Conservation (phyloP, 1,140 invertebrate genomes). For the Oedothorax gibbosus region DNA sequence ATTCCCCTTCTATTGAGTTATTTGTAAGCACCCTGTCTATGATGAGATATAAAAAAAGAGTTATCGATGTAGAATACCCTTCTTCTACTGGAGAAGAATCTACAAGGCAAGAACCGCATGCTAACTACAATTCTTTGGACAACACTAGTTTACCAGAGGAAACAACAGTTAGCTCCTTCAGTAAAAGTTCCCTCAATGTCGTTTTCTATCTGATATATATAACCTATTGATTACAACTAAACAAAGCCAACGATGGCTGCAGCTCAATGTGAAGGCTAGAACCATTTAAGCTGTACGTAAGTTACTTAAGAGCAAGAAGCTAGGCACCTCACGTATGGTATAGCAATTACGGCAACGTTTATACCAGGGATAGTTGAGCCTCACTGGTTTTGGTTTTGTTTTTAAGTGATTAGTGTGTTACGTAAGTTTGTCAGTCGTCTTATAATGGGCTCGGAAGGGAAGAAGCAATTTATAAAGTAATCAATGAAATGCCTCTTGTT, state of each 20-base stretch:
- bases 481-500: slow-evolving; percentile 60
- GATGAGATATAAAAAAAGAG: slow-evolving; percentile 10
- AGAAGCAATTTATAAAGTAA: slow-evolving; percentile 61
- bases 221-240: slow-evolving; percentile 60
- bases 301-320: slow-evolving; percentile 58
- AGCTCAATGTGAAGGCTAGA: slow-evolving; percentile 58
- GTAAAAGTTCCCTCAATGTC: slow-evolving; percentile 49
- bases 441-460: slow-evolving; percentile 58
- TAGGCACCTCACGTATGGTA: slow-evolving; percentile 59
- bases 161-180: slow-evolving; percentile 56
- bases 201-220: slow-evolving; percentile 50
- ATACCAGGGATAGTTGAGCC: slow-evolving; percentile 58
- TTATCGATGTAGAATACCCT: slow-evolving; percentile 9
- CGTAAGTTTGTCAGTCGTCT: slow-evolving; percentile 60
- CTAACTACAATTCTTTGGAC: slow-evolving; percentile 54
- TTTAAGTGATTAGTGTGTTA: slow-evolving; percentile 61
- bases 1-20: slow-evolving; percentile 1
- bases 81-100: slow-evolving; percentile 26
- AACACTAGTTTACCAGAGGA: slow-evolving; percentile 54
- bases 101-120: slow-evolving; percentile 38
- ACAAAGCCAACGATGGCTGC: slow-evolving; percentile 58
- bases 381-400: slow-evolving; percentile 55
- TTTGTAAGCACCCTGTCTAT: slow-evolving; percentile 10
- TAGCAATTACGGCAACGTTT: slow-evolving; percentile 58
- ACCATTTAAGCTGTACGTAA: slow-evolving; percentile 58